Evolutionary conservation across 2,888 invertebrate species (phyloP), one percentile per base, ranked within the genome.

Genomic region (Diloba caeruleocephala): DNA sequence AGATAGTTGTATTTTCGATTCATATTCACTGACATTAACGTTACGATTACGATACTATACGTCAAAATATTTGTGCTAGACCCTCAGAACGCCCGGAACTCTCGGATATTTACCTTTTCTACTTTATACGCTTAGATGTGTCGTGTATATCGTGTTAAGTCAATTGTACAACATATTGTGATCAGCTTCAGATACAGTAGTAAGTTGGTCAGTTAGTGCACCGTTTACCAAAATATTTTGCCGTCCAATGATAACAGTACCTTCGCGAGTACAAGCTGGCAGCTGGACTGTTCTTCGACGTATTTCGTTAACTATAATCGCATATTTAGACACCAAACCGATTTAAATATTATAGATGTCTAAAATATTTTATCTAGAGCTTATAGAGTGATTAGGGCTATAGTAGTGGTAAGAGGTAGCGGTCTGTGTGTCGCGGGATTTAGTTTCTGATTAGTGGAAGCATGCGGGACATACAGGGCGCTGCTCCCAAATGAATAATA

Each of bases 331-430:
- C 88, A 91, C 89, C 83, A 87, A 85, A 87, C 84, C 75, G 78
- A 88, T 77, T 85, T 21, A 21, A 80, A 78, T 57, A 82, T 76
- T 79, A 84, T 86, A 88, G 82, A 85, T 85, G 85, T 88, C 82
- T 90, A 85, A 86, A 81, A 82, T 89, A 88, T 90, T 87, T 85
- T 90, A 85, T 83, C 85, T 92, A 92, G 93, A 93, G 92, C 92
- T 93, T 93, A 92, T 92, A 92, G 92, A 78, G 79, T 81, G 89
- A 66, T 82, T 92, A 92, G 93, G 89, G 88, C 88, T 74, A 80
- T 89, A 87, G 84, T 69, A 43, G 53, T 60, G 53, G 45, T 79
- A 81, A 79, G 73, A n/a, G 62, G 61, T 68, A 52, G 62, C 52
- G 70, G 19, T 53, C 70, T 74, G 77, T 37, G 69, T 12, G 49